Conservation (phyloP, 2,113 vertebrate genomes). For the Polypterus bichir region DNA sequence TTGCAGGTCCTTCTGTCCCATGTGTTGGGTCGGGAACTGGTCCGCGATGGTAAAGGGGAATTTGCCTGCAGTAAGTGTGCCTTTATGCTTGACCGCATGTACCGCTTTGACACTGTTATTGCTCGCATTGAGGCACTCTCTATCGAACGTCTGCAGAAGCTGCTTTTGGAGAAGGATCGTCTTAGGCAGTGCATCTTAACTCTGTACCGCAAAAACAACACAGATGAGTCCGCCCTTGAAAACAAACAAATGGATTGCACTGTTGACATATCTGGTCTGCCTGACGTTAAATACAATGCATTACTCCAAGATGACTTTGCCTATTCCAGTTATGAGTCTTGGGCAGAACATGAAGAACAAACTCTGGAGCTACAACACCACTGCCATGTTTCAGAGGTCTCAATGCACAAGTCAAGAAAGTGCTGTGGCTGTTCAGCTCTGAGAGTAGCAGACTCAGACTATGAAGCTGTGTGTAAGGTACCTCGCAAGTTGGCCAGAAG, state of each 20-base stretch:
- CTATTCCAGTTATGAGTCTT: conserved; percentile 76
- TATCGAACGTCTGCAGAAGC: conserved; percentile 76
- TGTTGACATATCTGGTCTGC: conserved; percentile 53
- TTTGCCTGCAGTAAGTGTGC: conserved; percentile 91
- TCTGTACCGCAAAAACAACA: conserved; percentile 71
- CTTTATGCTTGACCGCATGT: conserved; percentile 93
- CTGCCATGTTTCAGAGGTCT: conserved; percentile 43
- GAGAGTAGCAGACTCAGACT: conserved; percentile 77
- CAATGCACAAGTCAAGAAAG: conserved; percentile 45
- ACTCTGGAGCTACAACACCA: conserved; percentile 43
- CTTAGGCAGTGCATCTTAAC: conserved; percentile 73
- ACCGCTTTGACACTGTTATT: conserved; percentile 86
- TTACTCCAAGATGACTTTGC: conserved; percentile 79
- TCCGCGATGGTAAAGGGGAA: conserved; percentile 77
- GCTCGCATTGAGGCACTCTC: conserved; percentile 90
- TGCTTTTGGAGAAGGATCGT: conserved; percentile 80
- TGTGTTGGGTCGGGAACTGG: conserved; percentile 68
- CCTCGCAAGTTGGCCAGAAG: conserved; percentile 67
- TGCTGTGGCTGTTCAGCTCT: conserved; percentile 68
- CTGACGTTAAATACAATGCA: conserved; percentile 56
- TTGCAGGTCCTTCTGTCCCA: conserved; percentile 86
- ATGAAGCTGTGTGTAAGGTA: conserved; percentile 82
- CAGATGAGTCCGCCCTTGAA: conserved; percentile 28
- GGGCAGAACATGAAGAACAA: conserved; percentile 69
- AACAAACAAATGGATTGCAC: conserved; percentile 27